Evolutionary conservation across 2,113 vertebrate genomes (phyloP), one percentile per base, ranked within the genome.

Genomic region (Myxocyprinus asiaticus): DNA sequence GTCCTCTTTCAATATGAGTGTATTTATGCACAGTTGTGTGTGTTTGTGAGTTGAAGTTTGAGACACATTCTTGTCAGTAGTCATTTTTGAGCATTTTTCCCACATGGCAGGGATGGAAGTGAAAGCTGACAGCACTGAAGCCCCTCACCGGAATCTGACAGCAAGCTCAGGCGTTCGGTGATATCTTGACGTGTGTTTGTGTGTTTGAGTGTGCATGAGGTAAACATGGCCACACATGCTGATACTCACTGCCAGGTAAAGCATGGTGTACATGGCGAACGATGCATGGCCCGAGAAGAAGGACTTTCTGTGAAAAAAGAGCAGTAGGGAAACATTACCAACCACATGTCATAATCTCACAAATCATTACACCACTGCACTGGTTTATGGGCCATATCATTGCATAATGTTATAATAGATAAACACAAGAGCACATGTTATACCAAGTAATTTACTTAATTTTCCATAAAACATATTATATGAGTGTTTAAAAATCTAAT

Each of bases 261-360:
- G 87, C 89, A 94, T 93, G 86, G 92, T 90, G 89, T 94, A 95
- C 93, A 92, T 94, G 33, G 94, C 89, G 3, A 93, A 93, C 59
- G 93, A 93, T 77, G 93, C 90, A 6, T 95, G 93, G 66, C 93
- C 93, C 0, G 93, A 94, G 84, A 91, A 94, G 86, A 94, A 94
- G 4, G 93, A 94, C 83, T 94, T 95, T 87, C 94, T 94, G 91
- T 64, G 90, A 91, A 58, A 89, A 12, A 87, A 82, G 67, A 77
- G n/a, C 14, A 78, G 17, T 11, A 67, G 42, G 50, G n/a, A 80
- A 33, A 59, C 14, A 47, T 85, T 67, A 82, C 9, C 42, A 50
- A 76, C n/a, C 44, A 63, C 50, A 12, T 69, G 51, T 50, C 76
- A 33, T 62, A 33, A 67, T 42, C 45, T 53, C 6, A 12, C 73